phyloP scores from a whole-genome alignment of 2,113 vertebrate genomes.

The Cervus canadensis region DNA sequence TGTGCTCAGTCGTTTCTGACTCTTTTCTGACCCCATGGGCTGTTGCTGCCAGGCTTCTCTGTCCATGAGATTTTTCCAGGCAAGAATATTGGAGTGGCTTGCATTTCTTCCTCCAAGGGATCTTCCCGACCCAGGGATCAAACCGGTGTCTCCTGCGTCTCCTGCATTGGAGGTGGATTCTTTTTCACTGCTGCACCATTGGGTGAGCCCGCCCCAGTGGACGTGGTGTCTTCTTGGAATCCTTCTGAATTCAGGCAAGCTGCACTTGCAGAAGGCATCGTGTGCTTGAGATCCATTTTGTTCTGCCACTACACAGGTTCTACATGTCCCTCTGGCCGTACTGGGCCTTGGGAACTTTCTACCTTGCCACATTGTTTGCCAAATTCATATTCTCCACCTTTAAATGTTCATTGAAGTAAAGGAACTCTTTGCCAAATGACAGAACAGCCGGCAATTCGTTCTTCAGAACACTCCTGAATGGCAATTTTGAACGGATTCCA shows the following conservation, averaged over 20 bases:
- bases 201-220: not conserved
- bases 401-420: not conserved
- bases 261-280: not conserved
- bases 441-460: not conserved
- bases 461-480: not conserved
- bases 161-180: not conserved
- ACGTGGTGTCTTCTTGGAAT: not conserved
- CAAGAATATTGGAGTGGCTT: not conserved
- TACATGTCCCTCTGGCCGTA: not conserved
- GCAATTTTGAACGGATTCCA: not conserved
- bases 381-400: not conserved
- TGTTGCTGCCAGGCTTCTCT: not conserved
- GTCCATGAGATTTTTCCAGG: not conserved
- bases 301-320: not conserved
- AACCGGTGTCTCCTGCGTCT: not conserved
- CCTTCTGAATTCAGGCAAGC: not conserved
- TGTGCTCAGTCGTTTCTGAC: not conserved
- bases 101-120: not conserved
- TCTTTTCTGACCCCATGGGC: not conserved
- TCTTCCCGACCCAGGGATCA: not conserved
- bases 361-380: not conserved
- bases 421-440: not conserved
- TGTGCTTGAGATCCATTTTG: not conserved
- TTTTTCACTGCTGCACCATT: not conserved
- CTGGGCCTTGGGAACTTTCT: not conserved